These are phyloP conservation scores for Coecobrya sp. DNA, from an alignment of 2,888 invertebrate genomes.

Conservation along the genomic window DNA sequence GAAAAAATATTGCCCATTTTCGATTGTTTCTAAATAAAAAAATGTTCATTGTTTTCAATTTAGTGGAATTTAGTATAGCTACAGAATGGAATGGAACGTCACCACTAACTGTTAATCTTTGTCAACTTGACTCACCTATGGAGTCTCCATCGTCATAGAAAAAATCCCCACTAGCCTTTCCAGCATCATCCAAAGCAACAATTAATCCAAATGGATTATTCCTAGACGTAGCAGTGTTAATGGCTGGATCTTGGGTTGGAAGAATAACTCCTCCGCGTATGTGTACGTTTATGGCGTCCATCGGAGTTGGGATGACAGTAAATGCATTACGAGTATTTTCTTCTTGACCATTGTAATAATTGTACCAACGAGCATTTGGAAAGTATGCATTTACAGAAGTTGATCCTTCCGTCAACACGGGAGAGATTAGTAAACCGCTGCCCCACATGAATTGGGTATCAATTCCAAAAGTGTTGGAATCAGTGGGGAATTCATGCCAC, in stretches of 20 bases:
- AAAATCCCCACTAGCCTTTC: conserved; percentile 90
- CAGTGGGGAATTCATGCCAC: conserved; percentile 89
- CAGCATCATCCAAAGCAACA: conserved; percentile 89
- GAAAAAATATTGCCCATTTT: conserved; percentile 82
- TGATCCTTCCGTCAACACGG: conserved; percentile 90
- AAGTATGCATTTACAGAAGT: conserved; percentile 89
- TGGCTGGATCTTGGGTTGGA: conserved; percentile 91
- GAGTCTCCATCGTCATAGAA: conserved; percentile 95
- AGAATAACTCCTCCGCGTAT: conserved; percentile 92
- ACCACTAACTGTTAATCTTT: no score
- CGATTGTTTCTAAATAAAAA: conserved; percentile 82
- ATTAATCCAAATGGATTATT: conserved; percentile 91
- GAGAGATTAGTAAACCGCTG: conserved; percentile 91
- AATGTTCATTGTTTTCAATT: not conserved
- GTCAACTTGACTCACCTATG: conserved; percentile 88
- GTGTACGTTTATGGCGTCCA: conserved; percentile 90
- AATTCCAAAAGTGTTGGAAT: conserved; percentile 90
- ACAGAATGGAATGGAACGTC: no score
- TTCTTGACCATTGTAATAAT: conserved; percentile 88
- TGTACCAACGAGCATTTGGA: conserved; percentile 91
- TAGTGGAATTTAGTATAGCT: no score
- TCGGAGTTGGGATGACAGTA: conserved; percentile 89
- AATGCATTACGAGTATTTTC: conserved; percentile 88
- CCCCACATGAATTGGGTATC: conserved; percentile 95
- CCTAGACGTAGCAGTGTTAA: conserved; percentile 90